Conservation (phyloP, 1,140 invertebrate genomes). For the Drosophila willistoni region DNA sequence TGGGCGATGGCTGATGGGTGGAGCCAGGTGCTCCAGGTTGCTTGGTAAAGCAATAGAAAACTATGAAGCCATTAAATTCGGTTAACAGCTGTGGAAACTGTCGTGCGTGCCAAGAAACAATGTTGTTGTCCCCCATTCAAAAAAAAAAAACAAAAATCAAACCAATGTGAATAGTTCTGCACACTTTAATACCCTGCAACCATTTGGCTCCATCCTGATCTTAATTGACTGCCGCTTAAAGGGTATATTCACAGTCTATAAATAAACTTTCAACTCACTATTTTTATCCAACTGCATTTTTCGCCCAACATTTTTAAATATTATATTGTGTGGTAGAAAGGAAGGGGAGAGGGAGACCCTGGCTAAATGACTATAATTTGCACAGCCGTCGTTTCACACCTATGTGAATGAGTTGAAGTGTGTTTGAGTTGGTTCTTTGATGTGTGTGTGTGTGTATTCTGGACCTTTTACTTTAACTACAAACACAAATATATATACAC, state of each 20-base stretch:
- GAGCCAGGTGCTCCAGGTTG: background rate
- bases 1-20: background rate
- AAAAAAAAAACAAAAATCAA: background rate
- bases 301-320: slow-evolving; percentile 43
- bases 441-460: slow-evolving; percentile 31
- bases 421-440: background rate
- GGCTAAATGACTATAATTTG: slow-evolving; percentile 61
- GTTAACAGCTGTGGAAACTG: slow-evolving; percentile 17
- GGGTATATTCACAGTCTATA: background rate
- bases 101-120: slow-evolving; percentile 46
- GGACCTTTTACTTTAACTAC: slow-evolving; percentile 59
- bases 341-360: slow-evolving; percentile 23
- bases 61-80: slow-evolving; percentile 8
- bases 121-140: slow-evolving; percentile 22
- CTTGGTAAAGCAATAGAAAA: background rate
- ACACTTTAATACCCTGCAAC: background rate
- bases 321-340: slow-evolving; percentile 15
- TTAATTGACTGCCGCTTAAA: background rate
- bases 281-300: slow-evolving; percentile 11
- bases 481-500: slow-evolving; percentile 20
- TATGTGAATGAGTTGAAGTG: slow-evolving; percentile 33
- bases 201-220: too few relatives aligned
- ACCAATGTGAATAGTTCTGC: background rate
- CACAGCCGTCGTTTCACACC: slow-evolving; percentile 54
- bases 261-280: background rate